A percentile compares a stretch with the other conserved stretches of the same genome.
Conservation (phyloP, 2,797 vertebrate genomes). For the Synaphobranchus kaupii region DNA sequence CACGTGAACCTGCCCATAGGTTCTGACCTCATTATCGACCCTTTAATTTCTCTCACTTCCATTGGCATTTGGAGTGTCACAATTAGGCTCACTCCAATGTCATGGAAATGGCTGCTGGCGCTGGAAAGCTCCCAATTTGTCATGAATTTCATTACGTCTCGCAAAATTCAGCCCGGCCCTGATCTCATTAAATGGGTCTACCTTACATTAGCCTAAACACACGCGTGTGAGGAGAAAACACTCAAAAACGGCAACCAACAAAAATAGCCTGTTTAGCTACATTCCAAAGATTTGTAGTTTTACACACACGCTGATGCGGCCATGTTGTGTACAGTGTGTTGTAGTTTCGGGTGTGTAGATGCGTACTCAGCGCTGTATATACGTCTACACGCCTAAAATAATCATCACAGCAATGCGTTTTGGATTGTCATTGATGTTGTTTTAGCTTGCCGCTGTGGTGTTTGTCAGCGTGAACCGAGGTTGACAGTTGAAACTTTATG, state of each 20-base stretch:
- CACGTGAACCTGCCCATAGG: not conserved
- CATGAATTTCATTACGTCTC: not conserved
- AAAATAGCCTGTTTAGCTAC: not conserved
- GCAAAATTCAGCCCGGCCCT: not conserved
- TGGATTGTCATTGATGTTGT: not conserved
- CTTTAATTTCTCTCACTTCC: not conserved
- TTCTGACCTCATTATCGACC: not conserved
- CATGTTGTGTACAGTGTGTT: not conserved
- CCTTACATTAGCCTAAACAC: not conserved
- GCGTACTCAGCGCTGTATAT: not conserved
- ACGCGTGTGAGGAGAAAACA: not conserved
- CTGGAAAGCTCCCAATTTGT: not conserved
- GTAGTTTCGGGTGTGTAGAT: not conserved
- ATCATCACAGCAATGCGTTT: not conserved
- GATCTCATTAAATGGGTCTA: not conserved
- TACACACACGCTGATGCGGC: not conserved
- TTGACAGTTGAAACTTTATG: not conserved
- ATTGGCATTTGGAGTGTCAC: not conserved
- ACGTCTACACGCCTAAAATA: not conserved
- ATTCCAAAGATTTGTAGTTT: not conserved
- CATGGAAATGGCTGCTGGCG: not conserved
- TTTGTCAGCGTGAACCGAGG: not conserved
- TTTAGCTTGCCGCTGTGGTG: not conserved
- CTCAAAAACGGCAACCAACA: not conserved
- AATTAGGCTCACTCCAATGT: slow-evolving; percentile 13